These are phyloP conservation scores for Calidris pugnax DNA, from an alignment of 2,113 vertebrate genomes.

Conservation along the genomic window DNA sequence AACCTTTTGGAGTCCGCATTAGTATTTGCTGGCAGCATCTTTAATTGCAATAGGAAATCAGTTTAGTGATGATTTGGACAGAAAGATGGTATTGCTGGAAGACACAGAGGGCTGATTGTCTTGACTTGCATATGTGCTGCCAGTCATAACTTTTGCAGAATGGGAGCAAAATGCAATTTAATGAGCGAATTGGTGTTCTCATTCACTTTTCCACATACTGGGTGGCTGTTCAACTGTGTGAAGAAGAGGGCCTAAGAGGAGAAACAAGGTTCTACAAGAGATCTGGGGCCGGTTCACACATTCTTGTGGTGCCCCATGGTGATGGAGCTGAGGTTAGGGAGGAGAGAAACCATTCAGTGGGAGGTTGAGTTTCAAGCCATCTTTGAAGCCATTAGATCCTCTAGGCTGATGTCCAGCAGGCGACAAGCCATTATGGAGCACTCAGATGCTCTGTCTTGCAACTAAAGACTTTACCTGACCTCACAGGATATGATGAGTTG, in stretches of 20 bases:
- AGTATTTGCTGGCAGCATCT: neutral
- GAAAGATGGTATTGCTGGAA: neutral
- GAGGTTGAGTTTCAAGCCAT: neutral
- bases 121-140: neutral
- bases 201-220: neutral
- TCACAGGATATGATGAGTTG: neutral
- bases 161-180: neutral
- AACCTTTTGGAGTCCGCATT: neutral
- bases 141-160: neutral
- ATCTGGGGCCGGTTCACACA: accelerated
- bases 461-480: neutral
- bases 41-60: neutral
- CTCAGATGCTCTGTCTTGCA: neutral
- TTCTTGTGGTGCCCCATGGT: neutral
- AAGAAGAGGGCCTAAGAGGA: neutral
- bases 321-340: neutral
- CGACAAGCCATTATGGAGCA: neutral
- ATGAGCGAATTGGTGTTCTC: neutral
- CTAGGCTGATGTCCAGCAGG: neutral
- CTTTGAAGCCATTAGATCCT: neutral
- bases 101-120: neutral
- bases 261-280: neutral
- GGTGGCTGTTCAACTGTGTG: neutral
- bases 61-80: neutral
- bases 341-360: neutral